phyloP scores from a whole-genome alignment of 2,888 invertebrate genomes.

The Drosophila anomelani region DNA sequence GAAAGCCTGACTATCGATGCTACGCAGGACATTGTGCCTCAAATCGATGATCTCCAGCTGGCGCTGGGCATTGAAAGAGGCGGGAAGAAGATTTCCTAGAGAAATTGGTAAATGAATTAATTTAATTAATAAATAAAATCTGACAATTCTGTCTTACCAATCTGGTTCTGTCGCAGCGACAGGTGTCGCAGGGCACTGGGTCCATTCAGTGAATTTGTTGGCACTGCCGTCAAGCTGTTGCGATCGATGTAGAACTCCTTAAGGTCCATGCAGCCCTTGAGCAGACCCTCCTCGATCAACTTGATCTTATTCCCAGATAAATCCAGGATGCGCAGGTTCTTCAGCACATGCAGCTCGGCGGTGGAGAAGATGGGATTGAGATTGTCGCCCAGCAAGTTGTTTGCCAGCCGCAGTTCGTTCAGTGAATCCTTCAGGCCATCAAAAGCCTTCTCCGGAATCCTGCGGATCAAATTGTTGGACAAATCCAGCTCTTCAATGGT shows the following conservation, averaged over 20 bases:
- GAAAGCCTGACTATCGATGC: constrained; percentile 91
- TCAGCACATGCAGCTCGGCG: constrained; percentile 92
- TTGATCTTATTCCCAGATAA: constrained; percentile 92
- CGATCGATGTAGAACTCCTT: constrained; percentile 92
- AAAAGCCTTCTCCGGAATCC: constrained; percentile 91
- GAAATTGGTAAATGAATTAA: too few relatives aligned
- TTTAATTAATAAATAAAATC: too few relatives aligned
- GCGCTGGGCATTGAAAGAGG: constrained; percentile 89
- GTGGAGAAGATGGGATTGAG: constrained; percentile 96
- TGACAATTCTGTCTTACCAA: constrained; percentile 86
- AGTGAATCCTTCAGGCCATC: constrained; percentile 88
- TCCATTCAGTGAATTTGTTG: constrained; percentile 92
- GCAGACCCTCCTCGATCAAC: constrained; percentile 93
- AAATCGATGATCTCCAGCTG: constrained; percentile 91
- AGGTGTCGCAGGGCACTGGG: constrained; percentile 90
- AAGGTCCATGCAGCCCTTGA: constrained; percentile 92
- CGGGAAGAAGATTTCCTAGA: constrained; percentile 88
- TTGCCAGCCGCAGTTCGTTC: constrained; percentile 89
- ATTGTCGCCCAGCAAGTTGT: constrained; percentile 95
- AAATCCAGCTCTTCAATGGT: constrained; percentile 92
- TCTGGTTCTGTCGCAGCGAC: constrained; percentile 91
- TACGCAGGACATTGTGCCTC: constrained; percentile 91
- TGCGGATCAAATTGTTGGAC: constrained; percentile 91
- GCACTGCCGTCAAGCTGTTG: constrained; percentile 91
- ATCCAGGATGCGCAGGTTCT: constrained; percentile 90